Evolutionary conservation across 1,140 invertebrate genomes (phyloP), one percentile per base, ranked within the genome.

Genomic region (Heliothis subflexa): DNA sequence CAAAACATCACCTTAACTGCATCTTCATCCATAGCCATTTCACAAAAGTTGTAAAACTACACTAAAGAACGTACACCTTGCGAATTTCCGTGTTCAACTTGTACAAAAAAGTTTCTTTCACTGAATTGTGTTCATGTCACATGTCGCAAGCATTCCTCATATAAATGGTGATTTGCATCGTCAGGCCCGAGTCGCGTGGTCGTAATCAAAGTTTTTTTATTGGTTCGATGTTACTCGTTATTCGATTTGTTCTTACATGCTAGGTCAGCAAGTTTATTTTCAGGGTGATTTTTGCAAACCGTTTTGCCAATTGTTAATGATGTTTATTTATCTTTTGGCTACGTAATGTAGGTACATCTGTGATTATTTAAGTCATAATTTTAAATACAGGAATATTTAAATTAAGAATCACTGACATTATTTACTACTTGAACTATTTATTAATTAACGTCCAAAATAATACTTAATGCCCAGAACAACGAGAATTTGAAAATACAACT

Each of bases 161-260:
- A 88, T 88, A 90, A 88, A 79, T 79, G 83, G 87, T 86, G 78
- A 87, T 89, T 85, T 89, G 83, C 81, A 84, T 87, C 61, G 79
- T 64, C 54, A 64, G 66, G 78, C 59, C 66, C 83, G 28, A 68
- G 68, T 81, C 77, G 80, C 77, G 79, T 83, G 75, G 47, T 50
- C 57, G 50, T 64, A 79, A 78, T 70, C 70, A 62, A 61, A 55
- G 16, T 70, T 47, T 74, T 78, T 81, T 75, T 77, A 59, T 80
- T 50, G 47, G 18, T 52, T 16, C 57, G 18, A 74, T 25, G 55
- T 49, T 61, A 61, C 40, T 62, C 33, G 57, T 13, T 75, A 52
- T 50, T 50, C 47, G 45, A 50, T 62, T 64, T 62, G 5, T 33
- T 33, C 57, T 47, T 47, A 64, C 40, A 64, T 64, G 61, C 33